Evolutionary conservation across 2,888 invertebrate genomes (phyloP).

Genomic region (Incurvaria masculella): DNA sequence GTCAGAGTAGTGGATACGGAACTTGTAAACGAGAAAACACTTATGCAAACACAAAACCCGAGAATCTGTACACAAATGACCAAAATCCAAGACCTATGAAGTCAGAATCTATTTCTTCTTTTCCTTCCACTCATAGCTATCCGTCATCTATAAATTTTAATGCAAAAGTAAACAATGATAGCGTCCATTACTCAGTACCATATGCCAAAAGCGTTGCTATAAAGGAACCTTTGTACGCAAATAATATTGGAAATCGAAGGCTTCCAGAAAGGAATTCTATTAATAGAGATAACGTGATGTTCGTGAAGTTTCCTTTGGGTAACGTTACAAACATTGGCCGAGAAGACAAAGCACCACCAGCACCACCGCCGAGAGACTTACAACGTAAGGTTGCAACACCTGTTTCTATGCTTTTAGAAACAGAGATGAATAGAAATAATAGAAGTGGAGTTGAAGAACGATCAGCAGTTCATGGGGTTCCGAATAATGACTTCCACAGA

Average conservation of each 20-base stretch:
- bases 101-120: slow-evolving; percentile 51
- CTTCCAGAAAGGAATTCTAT: slow-evolving; percentile 33
- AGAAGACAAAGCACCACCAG: slow-evolving; percentile 62
- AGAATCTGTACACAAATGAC: slow-evolving; percentile 33
- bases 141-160: slow-evolving; percentile 54
- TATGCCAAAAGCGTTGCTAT: slow-evolving; percentile 36
- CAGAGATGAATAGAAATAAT: slow-evolving; percentile 32
- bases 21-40: slow-evolving; percentile 47
- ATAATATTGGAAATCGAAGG: slow-evolving; percentile 38
- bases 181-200: slow-evolving; percentile 50
- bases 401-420: slow-evolving; percentile 50
- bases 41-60: slow-evolving; percentile 38
- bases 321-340: slow-evolving; percentile 41
- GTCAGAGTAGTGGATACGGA: slow-evolving; percentile 49
- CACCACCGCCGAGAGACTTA: slow-evolving; percentile 78
- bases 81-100: slow-evolving; percentile 36
- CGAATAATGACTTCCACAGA: slow-evolving; percentile 48
- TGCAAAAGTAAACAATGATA: slow-evolving; percentile 53
- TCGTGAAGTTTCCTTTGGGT: slow-evolving; percentile 51
- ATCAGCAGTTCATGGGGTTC: slow-evolving; percentile 34
- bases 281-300: slow-evolving; percentile 42
- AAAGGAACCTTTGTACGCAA: slow-evolving; percentile 38
- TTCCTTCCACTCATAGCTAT: slow-evolving; percentile 51
- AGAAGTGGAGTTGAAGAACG: slow-evolving; percentile 30
- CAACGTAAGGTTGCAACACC: slow-evolving; percentile 56